Base-by-base conservation (phyloP, 1,140 invertebrate genomes). In the Aphelinus atriplicis region DNA sequence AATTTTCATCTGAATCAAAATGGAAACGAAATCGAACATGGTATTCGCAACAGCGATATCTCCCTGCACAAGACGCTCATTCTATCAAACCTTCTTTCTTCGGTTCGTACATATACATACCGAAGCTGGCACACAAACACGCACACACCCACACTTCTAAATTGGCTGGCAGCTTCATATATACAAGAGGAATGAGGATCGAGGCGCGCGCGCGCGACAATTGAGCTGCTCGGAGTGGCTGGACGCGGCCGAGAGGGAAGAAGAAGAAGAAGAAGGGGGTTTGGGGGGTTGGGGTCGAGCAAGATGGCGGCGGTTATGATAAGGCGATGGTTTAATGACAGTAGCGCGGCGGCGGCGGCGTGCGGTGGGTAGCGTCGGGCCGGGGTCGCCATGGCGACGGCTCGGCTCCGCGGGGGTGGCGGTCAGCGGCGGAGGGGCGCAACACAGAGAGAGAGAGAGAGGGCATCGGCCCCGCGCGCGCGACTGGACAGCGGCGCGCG, bases 281-380 rank as follows among this genome's bases (percentile, higher is more conserved):
- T 53, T 9, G 4, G 45, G 71, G 48, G 51, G 55, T 4, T 62
- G 71, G 50, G 62, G 57, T 43, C 45, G 62, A 55, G 42, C 66
- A 73, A 73, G 63, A 73, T 73, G 71, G 62, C 61, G 60, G 86
- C 85, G 85, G 87, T 88, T 88, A 87, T 88, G 87, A 88, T 88
- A 88, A 88, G 87, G 87, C 87, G 87, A 88, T 87, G 87, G 86
- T 88, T 87, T 88, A 88, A 88, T 88, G 87, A 87, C 87, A 88
- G 61, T 42, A 10, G 61, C 61, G 85, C 77, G 85, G 86, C 85
- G 81, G n/a, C 7, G 57, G 7, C 7, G 5, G 71, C 45, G 47
- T 51, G 26, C 51, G 81, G 80, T 80, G 81, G 83, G 80, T 84
- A 83, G 86, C 85, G 86, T 82, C 82, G 82, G 82, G 48, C 6